Conservation (phyloP, 1,140 invertebrate species). For the Cydia fagiglandana region DNA sequence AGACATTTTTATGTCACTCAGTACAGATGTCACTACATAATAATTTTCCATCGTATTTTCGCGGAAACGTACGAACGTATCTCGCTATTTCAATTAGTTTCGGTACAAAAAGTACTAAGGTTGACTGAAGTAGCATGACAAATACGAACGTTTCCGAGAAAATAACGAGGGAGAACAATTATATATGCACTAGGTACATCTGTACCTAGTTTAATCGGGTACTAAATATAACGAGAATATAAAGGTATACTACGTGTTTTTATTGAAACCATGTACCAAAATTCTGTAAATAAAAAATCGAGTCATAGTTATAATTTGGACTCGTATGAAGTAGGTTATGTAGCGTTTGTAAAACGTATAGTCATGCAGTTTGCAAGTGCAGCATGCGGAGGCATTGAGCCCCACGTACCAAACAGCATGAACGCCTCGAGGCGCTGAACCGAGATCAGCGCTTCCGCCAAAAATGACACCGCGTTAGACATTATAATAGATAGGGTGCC, state of each 20-base stretch:
- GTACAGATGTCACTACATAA: too few species aligned
- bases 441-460: conserved; percentile 85
- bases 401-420: conserved; percentile 83
- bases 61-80: too few species aligned
- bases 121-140: too few species aligned
- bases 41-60: too few species aligned
- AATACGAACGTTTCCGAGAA: too few species aligned
- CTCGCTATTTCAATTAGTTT: too few species aligned
- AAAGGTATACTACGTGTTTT: background rate
- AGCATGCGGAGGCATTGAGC: conserved; percentile 45
- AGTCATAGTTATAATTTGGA: conserved; percentile 57
- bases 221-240: too few species aligned
- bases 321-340: conserved; percentile 43
- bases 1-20: too few species aligned
- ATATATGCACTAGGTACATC: too few species aligned
- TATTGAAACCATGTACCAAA: background rate
- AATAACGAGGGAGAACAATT: too few species aligned
- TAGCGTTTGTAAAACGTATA: background rate
- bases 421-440: conserved; percentile 84
- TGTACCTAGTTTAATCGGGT: too few species aligned
- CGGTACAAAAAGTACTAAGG: too few species aligned
- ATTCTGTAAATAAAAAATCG: conserved; percentile 27
- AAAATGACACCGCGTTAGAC: conserved; percentile 85
- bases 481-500: conserved; percentile 84
- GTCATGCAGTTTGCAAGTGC: conserved; percentile 44